Conservation (phyloP, 2,888 invertebrate species). For the Tachina grossa region DNA sequence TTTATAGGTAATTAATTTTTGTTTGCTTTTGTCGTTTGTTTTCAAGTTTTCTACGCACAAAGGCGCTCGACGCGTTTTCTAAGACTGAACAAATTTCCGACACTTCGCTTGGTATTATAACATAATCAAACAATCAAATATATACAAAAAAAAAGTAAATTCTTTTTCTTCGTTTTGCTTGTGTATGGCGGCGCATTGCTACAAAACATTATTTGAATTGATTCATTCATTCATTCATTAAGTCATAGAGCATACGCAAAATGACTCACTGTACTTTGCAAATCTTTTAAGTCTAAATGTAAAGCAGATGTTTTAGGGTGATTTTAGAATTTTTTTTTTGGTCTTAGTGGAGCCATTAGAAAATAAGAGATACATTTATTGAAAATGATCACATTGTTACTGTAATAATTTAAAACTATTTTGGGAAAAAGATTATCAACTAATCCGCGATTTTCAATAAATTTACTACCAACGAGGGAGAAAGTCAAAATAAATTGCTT, state of each 20-base stretch:
- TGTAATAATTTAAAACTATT: conserved; percentile 2
- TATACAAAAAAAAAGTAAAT: not conserved
- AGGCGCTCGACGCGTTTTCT: conserved; percentile 38
- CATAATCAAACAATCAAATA: conserved; percentile 11
- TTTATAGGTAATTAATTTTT: conserved; percentile 13
- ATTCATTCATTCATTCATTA: conserved; percentile 67
- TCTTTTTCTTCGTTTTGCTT: not conserved
- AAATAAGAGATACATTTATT: conserved; percentile 8
- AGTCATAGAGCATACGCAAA: conserved; percentile 9
- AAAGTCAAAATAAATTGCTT: not conserved
- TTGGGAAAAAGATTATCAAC: not conserved
- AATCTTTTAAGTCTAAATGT: conserved; percentile 39
- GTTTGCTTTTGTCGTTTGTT: conserved; percentile 9
- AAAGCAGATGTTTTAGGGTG: conserved; percentile 58
- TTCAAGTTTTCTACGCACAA: conserved; percentile 39
- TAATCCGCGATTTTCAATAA: not conserved
- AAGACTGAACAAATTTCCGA: conserved; percentile 47
- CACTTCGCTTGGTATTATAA: conserved; percentile 51
- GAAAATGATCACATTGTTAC: conserved; percentile 31
- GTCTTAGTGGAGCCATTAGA: conserved; percentile 28
- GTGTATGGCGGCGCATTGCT: not conserved
- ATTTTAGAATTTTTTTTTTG: not conserved
- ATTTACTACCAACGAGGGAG: not conserved
- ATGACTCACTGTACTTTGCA: conserved; percentile 36
- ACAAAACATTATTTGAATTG: conserved; percentile 50